phyloP scores from a whole-genome alignment of 2,113 vertebrate species.

The Candoia aspera region DNA sequence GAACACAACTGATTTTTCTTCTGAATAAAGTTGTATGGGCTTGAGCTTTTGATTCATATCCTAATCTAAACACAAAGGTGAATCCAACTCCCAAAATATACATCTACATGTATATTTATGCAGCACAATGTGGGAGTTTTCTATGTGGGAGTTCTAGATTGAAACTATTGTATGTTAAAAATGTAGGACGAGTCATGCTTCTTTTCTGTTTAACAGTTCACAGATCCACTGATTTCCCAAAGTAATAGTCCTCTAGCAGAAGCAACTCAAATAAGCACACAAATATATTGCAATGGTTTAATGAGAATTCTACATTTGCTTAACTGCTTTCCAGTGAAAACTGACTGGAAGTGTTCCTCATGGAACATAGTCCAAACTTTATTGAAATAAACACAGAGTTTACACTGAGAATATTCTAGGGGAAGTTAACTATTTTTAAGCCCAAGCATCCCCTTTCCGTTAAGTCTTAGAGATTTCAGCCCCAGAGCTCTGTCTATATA shows the following conservation, averaged over 20 bases:
- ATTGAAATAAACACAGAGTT: slow-evolving; percentile 18
- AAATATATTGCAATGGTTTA: slow-evolving; percentile 13
- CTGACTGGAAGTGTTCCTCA: neutral
- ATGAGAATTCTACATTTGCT: slow-evolving; percentile 1
- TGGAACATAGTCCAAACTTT: neutral
- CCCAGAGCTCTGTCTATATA: neutral
- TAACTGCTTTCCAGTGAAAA: slow-evolving; percentile 23
- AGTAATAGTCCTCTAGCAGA: slow-evolving; percentile 19
- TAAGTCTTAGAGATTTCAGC: neutral
- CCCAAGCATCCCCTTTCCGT: neutral
- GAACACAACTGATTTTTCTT: neutral
- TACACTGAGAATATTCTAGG: neutral
- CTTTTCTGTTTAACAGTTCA: slow-evolving; percentile 11
- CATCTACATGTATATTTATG: neutral
- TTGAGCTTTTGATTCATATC: neutral
- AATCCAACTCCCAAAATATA: neutral
- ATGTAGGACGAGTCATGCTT: neutral
- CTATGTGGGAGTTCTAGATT: neutral
- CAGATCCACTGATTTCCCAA: neutral
- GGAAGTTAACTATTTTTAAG: neutral
- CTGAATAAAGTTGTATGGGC: neutral
- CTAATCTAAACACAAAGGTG: neutral
- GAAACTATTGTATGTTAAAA: slow-evolving; percentile 5
- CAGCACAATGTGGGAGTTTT: neutral
- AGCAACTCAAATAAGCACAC: slow-evolving; percentile 9